A percentile compares a stretch with the other conserved stretches of the same genome.
phyloP scores from a whole-genome alignment of 2,797 vertebrate species.

The Cryptoprocta ferox region DNA sequence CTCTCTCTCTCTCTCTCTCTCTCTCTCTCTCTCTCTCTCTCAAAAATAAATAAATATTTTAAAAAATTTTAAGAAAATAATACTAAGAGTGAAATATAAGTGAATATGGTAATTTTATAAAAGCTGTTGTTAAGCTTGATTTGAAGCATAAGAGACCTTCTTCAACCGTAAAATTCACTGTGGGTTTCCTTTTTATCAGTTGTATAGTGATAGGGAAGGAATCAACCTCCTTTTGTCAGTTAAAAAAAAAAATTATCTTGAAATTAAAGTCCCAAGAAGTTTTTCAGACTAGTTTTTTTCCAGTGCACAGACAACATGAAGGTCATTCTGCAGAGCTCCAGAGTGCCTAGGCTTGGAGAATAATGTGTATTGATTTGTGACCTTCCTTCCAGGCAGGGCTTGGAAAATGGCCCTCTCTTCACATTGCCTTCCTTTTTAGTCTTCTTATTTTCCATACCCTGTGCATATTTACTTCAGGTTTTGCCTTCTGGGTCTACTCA shows the following conservation, averaged over 20 bases:
- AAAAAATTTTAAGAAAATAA: not conserved
- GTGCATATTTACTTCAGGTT: not conserved
- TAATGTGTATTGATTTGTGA: not conserved
- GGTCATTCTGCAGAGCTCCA: not conserved
- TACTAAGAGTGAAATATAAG: conserved; percentile 17
- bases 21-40: not conserved
- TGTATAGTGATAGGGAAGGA: conserved; percentile 35
- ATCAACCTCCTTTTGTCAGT: conserved; percentile 72
- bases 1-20: not conserved
- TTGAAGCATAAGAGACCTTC: conserved; percentile 30
- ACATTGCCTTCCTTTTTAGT: not conserved
- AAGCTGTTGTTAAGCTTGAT: conserved; percentile 40
- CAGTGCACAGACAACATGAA: not conserved
- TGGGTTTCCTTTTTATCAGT: conserved; percentile 72
- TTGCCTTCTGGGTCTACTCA: not conserved
- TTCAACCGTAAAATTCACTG: conserved; percentile 71
- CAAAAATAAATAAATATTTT: not conserved
- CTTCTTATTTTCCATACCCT: not conserved
- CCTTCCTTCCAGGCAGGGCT: not conserved
- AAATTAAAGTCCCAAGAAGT: conserved; percentile 53
- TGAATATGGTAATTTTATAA: conserved; percentile 46
- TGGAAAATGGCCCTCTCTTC: not conserved
- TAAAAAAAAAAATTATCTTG: conserved; percentile 52
- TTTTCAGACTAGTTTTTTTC: not conserved
- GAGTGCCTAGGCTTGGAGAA: not conserved